Evolutionary conservation across 2,797 vertebrate genomes (phyloP).

Genomic region (Catharus ustulatus): DNA sequence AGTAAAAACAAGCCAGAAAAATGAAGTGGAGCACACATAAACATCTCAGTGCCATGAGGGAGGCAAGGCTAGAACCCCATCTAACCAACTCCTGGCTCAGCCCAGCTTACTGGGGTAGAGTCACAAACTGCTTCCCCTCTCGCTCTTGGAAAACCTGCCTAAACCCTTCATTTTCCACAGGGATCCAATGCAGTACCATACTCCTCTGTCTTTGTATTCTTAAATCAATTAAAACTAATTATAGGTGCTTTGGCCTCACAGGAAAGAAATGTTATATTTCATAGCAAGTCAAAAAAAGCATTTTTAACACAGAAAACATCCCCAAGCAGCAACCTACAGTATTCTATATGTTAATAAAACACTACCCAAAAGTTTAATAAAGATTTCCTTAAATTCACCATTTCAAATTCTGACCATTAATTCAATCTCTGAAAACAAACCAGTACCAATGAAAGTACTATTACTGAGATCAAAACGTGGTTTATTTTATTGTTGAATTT

Average conservation of each 20-base stretch:
- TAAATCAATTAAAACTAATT: background rate
- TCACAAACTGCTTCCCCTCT: background rate
- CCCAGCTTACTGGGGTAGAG: background rate
- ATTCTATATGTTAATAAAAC: background rate
- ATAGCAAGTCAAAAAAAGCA: background rate
- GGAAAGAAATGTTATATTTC: background rate
- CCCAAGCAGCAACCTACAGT: background rate
- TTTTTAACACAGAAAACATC: background rate
- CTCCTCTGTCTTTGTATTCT: background rate
- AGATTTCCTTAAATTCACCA: background rate
- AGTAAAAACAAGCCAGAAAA: background rate
- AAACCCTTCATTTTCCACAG: background rate
- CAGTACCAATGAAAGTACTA: background rate
- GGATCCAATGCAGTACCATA: background rate
- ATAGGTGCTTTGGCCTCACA: background rate
- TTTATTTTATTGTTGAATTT: background rate
- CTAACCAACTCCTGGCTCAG: background rate
- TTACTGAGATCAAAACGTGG: fast-evolving
- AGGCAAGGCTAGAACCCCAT: background rate
- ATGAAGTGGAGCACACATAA: background rate
- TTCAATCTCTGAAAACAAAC: background rate
- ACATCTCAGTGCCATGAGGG: fast-evolving
- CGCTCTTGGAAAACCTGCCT: background rate
- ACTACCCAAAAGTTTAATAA: background rate
- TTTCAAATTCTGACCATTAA: background rate